A percentile compares a stretch with the other conserved stretches of the same genome.
These are phyloP conservation scores for Ophion costatus DNA, from an alignment of 2,888 invertebrate species.

Conservation along the genomic window DNA sequence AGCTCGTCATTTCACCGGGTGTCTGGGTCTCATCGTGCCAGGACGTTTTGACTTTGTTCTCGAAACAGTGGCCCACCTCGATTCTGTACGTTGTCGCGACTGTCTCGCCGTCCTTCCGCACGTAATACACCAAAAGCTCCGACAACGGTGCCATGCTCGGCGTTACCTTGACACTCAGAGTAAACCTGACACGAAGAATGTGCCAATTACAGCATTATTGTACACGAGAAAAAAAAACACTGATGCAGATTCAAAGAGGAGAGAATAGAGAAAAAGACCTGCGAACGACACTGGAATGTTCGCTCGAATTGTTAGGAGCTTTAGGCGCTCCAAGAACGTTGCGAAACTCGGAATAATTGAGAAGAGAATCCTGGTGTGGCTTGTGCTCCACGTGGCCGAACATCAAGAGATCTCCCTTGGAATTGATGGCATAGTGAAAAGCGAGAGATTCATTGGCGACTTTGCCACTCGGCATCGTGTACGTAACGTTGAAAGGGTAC, in stretches of 20 bases:
- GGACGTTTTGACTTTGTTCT: constrained; percentile 84
- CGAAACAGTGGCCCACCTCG: constrained; percentile 85
- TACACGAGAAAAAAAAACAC: not conserved
- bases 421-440: constrained; percentile 81
- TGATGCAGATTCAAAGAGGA: not conserved
- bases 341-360: constrained; percentile 80
- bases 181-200: constrained; percentile 79
- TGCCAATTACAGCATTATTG: not conserved
- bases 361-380: constrained; percentile 78
- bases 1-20: constrained; percentile 84
- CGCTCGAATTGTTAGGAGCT: constrained; percentile 74
- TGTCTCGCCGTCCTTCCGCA: constrained; percentile 85
- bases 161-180: constrained; percentile 84
- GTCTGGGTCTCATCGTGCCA: constrained; percentile 84
- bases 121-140: constrained; percentile 85
- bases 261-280: constrained; percentile 66
- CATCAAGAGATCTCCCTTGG: constrained; percentile 79
- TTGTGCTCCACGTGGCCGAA: constrained; percentile 80
- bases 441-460: constrained; percentile 74
- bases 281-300: constrained; percentile 75
- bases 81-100: constrained; percentile 85
- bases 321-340: constrained; percentile 77
- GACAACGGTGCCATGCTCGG: constrained; percentile 84
- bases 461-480: constrained; percentile 73
- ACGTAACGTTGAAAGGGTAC: constrained; percentile 82